Base-by-base conservation (phyloP, 2,888 invertebrate species). In the Syritta pipiens region DNA sequence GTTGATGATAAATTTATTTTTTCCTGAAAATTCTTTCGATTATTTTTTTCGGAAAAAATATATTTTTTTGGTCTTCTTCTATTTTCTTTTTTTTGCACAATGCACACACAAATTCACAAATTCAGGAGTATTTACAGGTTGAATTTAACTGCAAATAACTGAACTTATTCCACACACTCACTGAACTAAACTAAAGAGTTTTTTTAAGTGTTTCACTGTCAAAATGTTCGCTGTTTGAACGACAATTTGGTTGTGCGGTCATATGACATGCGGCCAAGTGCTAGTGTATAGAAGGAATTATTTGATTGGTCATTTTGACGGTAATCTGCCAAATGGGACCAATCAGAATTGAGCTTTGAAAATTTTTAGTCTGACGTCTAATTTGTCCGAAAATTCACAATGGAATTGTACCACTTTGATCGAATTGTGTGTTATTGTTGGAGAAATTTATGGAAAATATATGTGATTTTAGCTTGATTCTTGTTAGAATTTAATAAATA, bases 91-190 rank as follows among this genome's bases (percentile, higher is more conserved):
- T 5, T 35, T 63, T 77, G 76, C 72, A 79, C 68, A 46, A 35
- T 55, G 53, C 60, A 79, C 72, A 72, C 71, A 83, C 74, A 81
- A 82, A 83, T 82, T 81, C 77, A 83, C 81, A 82, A 82, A 83
- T 81, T 81, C 62, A 81, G 74, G 81, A 83, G 82, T 82, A 82
- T 85, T 86, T 82, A 84, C 83, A 83, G 81, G 79, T 81, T 74
- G 63, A 77, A 71, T 81, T 71, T 72, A 83, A 82, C 83, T 84
- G 85, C 83, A 85, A 83, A 83, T 83, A 82, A 83, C 81, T 90
- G 86, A 91, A 92, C 91, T 92, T 91, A 91, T 91, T 90, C 91
- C 92, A 91, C 91, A 92, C 94, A 92, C 93, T 93, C 93, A 94
- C 94, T 93, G 92, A 93, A 93, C 93, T 92, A 91, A 93, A 93